phyloP scores from a whole-genome alignment of 2,797 vertebrate genomes.

The Menidia menidia region DNA sequence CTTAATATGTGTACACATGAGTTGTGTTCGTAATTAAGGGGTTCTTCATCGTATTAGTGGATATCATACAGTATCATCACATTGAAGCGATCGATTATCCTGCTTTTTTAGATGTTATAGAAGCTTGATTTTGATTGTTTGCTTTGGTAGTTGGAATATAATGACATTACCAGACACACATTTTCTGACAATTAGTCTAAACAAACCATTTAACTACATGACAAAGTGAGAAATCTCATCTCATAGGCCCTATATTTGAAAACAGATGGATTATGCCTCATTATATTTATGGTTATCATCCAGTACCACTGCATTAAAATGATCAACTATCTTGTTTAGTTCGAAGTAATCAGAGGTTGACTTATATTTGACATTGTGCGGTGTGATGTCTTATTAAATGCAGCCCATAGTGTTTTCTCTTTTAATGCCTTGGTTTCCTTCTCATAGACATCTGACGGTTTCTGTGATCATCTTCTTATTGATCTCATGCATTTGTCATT shows the following conservation, averaged over 20 bases:
- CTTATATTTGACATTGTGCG: background rate
- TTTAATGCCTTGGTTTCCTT: background rate
- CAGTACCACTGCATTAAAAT: background rate
- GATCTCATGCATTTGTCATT: background rate
- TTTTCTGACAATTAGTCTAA: too few relatives aligned
- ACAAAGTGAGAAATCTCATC: too few relatives aligned
- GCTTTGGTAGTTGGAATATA: too few relatives aligned
- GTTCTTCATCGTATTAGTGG: background rate
- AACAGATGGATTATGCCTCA: background rate
- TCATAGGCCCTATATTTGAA: too few relatives aligned
- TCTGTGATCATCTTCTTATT: background rate
- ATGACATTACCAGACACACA: too few relatives aligned
- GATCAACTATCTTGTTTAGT: background rate
- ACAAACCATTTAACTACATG: too few relatives aligned
- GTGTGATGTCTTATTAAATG: background rate
- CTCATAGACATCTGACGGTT: background rate
- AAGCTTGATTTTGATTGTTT: background rate
- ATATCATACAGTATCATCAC: constrained; percentile 37
- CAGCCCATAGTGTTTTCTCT: background rate
- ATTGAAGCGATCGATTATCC: background rate
- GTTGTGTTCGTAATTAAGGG: background rate
- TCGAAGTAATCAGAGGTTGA: background rate
- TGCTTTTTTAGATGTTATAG: background rate
- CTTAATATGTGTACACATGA: fast-evolving
- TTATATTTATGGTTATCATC: constrained; percentile 33